These are phyloP conservation scores for Falco novaeseelandiae DNA, from an alignment of 2,797 vertebrate species.

Conservation along the genomic window DNA sequence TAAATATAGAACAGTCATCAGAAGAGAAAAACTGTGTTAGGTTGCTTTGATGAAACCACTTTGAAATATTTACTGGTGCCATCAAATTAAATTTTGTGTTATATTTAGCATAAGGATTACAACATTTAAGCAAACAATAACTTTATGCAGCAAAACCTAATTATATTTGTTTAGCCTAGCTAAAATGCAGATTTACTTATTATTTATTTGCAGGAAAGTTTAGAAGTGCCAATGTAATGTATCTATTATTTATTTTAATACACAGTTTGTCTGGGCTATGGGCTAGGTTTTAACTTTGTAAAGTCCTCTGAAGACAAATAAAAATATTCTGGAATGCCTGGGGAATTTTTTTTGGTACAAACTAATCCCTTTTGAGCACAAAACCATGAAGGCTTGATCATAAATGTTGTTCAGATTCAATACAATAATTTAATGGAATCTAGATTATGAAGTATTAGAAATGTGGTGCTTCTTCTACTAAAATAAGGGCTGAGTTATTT, in stretches of 20 bases:
- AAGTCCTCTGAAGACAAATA: constrained; percentile 10
- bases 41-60: constrained; percentile 44
- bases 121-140: constrained; percentile 72
- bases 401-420: background rate
- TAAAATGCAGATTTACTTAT: constrained; percentile 33
- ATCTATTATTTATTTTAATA: constrained; percentile 46
- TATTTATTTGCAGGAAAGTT: constrained; percentile 49
- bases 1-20: constrained; percentile 49
- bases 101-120: constrained; percentile 67
- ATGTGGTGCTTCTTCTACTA: background rate
- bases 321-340: background rate
- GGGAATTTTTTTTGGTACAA: background rate
- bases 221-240: constrained; percentile 9
- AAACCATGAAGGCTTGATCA: background rate
- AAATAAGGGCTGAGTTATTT: background rate
- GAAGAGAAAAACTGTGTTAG: background rate
- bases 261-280: background rate
- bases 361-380: background rate
- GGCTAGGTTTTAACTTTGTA: background rate
- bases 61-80: constrained; percentile 67
- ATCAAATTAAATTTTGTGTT: constrained; percentile 68
- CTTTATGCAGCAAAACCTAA: constrained; percentile 60
- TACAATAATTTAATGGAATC: background rate
- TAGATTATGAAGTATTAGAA: background rate
- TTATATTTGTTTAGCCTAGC: constrained; percentile 71